These are phyloP conservation scores for Automeris io DNA, from an alignment of 2,888 invertebrate species.

Conservation along the genomic window DNA sequence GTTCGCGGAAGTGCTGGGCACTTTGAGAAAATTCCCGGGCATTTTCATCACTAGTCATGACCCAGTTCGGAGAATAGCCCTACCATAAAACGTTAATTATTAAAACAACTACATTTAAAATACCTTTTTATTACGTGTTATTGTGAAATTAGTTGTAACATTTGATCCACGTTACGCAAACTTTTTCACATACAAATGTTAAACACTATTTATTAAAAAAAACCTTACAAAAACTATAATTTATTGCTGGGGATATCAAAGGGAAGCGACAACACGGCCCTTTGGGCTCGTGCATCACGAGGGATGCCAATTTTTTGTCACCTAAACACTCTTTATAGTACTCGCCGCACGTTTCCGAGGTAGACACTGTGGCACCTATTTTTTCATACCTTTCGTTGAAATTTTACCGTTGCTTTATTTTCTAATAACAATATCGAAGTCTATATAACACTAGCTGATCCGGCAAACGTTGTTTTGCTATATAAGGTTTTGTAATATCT, in stretches of 20 bases:
- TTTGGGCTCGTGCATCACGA: constrained; percentile 38
- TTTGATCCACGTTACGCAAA: background rate
- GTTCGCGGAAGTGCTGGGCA: too few relatives aligned
- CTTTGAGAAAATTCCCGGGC: too few relatives aligned
- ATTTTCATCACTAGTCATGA: too few relatives aligned
- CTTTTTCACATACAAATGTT: background rate
- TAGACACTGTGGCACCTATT: constrained; percentile 64
- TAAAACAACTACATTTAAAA: too few relatives aligned
- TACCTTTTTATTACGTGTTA: too few relatives aligned
- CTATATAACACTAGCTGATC: too few relatives aligned
- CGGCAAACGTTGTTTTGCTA: too few relatives aligned
- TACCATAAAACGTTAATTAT: too few relatives aligned
- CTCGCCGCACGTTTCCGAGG: constrained; percentile 28
- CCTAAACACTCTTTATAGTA: constrained; percentile 46
- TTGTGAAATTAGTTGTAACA: too few relatives aligned
- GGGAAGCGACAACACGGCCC: constrained; percentile 43
- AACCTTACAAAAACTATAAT: constrained; percentile 31
- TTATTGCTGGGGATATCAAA: constrained; percentile 45
- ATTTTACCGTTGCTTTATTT: constrained; percentile 10
- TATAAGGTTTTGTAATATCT: too few relatives aligned
- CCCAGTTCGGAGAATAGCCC: too few relatives aligned
- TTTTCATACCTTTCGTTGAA: constrained; percentile 44
- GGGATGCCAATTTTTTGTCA: constrained; percentile 43
- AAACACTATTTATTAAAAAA: background rate
- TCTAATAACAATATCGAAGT: too few relatives aligned